Evolutionary conservation across 2,797 vertebrate species (phyloP), one percentile per base, ranked within the genome.

Genomic region (Hippoglossus hippoglossus): DNA sequence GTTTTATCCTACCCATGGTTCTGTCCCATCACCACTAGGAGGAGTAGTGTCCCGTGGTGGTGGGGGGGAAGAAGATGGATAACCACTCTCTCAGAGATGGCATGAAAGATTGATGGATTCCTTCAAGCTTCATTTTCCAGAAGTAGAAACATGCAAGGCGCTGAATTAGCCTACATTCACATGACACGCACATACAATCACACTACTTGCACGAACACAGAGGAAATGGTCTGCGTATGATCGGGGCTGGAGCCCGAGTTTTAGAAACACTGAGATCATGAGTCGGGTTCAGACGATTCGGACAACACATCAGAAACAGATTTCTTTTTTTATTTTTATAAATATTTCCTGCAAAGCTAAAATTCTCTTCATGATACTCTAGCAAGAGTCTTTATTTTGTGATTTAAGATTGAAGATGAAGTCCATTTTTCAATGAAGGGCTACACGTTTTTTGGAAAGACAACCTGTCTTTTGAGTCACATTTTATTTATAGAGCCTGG

Each of bases 111-210:
- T 88, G 86, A 91, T 89, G 69, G 31, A 69, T 69, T 67, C 67
- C 79, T 83, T 87, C 77, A 90, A 90, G 86, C 88, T 71, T 89
- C 77, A 85, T 81, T 89, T 71, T 90, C 71, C 85, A 84, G 77
- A 60, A 84, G 81, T 50, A 73, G 77, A 89, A 88, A 89, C 78
- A 85, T 75, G 86, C 75, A 28, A 84, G 59, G 46, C n/a, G 0
- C 60, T 68, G 58, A 82, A 87, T 84, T 86, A 87, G 67, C 74
- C 83, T 71, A 75, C 75, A 87, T 86, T 72, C 71, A 80, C 58
- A 72, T 67, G 71, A 81, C 86, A 85, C 53, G 68, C 77, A 89
- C 65, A 85, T 73, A 72, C 67, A 53, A 67, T 49, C 63, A 41
- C 76, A 82, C 54, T 51, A 55, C 60, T 55, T 57, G 52, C 46